A percentile compares a stretch with the other conserved stretches of the same genome.
Evolutionary conservation across 2,888 invertebrate species (phyloP).

Genomic region (Cyrtodaria siliqua): DNA sequence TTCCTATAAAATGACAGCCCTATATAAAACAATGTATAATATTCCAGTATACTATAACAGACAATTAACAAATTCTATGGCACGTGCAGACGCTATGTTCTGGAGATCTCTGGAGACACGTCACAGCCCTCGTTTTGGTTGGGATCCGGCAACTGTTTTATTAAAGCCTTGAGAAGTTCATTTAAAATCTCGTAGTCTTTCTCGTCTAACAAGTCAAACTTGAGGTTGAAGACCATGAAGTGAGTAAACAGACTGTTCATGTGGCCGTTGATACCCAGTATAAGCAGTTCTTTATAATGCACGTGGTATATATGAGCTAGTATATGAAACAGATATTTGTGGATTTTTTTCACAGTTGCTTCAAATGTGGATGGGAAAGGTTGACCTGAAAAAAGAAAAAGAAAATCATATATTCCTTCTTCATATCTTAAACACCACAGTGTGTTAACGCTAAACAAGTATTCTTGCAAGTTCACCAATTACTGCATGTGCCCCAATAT

Average conservation of each 20-base stretch:
- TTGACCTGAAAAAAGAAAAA: constrained; percentile 88
- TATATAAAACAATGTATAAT: too few relatives aligned
- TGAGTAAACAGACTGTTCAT: constrained; percentile 99
- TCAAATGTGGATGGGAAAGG: constrained; percentile 98
- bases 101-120: constrained; percentile 53
- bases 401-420: not conserved
- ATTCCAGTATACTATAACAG: too few relatives aligned
- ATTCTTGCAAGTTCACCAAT: too few relatives aligned
- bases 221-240: constrained; percentile 93
- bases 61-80: too few relatives aligned
- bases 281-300: constrained; percentile 98
- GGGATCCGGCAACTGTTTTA: constrained; percentile 78
- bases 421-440: too few relatives aligned
- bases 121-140: constrained; percentile 75
- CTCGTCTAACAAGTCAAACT: constrained; percentile 96
- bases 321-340: constrained; percentile 98
- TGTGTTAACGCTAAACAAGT: too few relatives aligned
- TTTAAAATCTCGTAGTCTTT: constrained; percentile 98
- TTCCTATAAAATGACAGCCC: too few relatives aligned
- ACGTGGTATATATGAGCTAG: constrained; percentile 99
- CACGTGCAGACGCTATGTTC: constrained; percentile 51
- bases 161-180: constrained; percentile 89
- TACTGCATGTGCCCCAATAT: too few relatives aligned
- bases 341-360: constrained; percentile 97
- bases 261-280: constrained; percentile 97